Base-by-base conservation (phyloP, 1,140 invertebrate genomes). In the Apis florea region DNA sequence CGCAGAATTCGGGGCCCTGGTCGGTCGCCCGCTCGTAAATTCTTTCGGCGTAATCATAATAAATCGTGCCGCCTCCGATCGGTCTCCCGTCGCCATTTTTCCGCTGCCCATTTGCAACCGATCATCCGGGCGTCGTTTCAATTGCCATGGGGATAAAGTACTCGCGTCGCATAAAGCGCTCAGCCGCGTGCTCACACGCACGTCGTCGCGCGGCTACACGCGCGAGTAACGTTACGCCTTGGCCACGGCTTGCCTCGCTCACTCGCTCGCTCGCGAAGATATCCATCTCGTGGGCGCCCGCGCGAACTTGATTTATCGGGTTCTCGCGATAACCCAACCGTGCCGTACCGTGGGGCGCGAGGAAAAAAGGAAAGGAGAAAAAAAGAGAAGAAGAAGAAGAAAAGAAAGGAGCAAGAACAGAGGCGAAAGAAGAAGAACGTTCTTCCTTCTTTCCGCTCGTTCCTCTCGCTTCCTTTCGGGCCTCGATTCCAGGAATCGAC, bases 401-500 rank as follows among this genome's bases (percentile, higher is more conserved):
- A 75, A 77, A 56, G 71, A 83, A 72, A 59, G 49, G 76, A 63
- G 67, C 69, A 47, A 73, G 83, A 83, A 83, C 67, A 77, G 73
- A 81, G 73, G 64, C 67, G 77, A 85, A 81, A 84, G 80, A 85
- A 78, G 77, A 83, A 70, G 66, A 83, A 73, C 77, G 73, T 79
- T 67, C 24, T 58, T 17, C 24, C 19, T n/a, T 72, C 70, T 47
- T 24, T 72, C 31, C 70, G 9, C 24, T 49, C 47, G 6, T 49
- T 24, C n/a, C 40, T 82, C 75, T 53, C 68, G 56, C 70, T 74
- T 77, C 53, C 61, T 88, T 86, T 79, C 76, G 75, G 85, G 74
- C 58, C 67, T 83, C 88, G 89, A 91, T 92, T 93, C 92, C 88
- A 89, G 85, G 91, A 93, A 93, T 92, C 89, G 90, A 92, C 92